Conservation (phyloP, 2,888 invertebrate species). For the Stegana nigrithorax region DNA sequence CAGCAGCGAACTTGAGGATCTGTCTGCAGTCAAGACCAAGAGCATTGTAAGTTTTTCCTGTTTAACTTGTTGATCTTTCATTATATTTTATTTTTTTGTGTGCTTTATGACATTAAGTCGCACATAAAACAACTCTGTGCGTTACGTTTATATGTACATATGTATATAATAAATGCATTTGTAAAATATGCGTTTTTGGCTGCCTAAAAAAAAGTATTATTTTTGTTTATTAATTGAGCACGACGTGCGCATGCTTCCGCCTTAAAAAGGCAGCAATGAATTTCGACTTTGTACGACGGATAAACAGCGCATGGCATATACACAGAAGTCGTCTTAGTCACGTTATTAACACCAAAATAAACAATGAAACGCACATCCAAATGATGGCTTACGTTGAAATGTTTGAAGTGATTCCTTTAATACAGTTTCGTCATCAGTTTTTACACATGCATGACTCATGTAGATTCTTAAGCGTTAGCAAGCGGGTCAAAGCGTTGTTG, state of each 20-base stretch:
- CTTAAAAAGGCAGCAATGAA: not conserved
- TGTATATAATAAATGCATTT: not conserved
- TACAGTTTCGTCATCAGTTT: no score
- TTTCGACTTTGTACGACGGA: not conserved
- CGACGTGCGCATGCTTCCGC: not conserved
- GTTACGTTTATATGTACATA: no score
- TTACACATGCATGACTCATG: no score
- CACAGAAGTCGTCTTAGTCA: constrained; percentile 3
- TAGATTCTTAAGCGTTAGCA: no score
- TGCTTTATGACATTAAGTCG: constrained; percentile 15
- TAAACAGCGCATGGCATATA: not conserved
- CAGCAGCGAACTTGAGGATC: no score
- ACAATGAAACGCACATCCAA: not conserved
- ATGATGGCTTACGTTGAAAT: no score
- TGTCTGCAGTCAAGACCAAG: no score
- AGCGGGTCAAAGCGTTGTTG: no score
- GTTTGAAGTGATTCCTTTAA: not conserved
- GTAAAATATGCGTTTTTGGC: not conserved
- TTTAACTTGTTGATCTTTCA: no score
- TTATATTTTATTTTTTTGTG: not conserved
- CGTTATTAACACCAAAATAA: not conserved
- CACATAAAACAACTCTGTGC: no score
- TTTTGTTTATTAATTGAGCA: no score
- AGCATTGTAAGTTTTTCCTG: no score
- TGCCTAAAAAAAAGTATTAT: not conserved